A percentile compares a stretch with the other conserved stretches of the same genome.
Conservation (phyloP, 2,113 vertebrate species). For the Sula dactylatra region DNA sequence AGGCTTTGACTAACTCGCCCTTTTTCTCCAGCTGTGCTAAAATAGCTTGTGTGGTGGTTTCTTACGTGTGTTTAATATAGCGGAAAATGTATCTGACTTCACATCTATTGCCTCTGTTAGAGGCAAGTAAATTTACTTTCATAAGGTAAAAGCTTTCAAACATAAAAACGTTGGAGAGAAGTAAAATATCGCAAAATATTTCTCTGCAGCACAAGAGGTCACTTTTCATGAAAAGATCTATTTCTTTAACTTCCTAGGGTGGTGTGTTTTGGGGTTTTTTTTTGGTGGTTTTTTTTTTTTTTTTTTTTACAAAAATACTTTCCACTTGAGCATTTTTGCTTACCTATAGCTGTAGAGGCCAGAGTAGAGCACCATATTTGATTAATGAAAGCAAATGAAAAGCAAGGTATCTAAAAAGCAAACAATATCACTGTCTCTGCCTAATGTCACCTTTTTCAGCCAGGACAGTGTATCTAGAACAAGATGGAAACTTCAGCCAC, state of each 20-base stretch:
- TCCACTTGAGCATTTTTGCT: not conserved
- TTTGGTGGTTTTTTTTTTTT: no score
- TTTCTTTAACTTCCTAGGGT: not conserved
- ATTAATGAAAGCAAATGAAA: not conserved
- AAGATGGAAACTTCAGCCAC: not conserved
- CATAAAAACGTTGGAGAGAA: not conserved
- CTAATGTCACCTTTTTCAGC: not conserved
- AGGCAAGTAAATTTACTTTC: not conserved
- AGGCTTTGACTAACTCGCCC: not conserved
- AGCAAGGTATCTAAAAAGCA: not conserved
- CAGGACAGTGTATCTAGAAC: not conserved
- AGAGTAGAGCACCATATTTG: not conserved
- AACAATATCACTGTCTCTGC: not conserved
- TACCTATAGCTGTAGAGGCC: not conserved
- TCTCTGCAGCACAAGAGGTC: not conserved
- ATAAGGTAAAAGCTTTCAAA: not conserved
- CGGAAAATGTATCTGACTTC: not conserved
- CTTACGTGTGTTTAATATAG: not conserved
- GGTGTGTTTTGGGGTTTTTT: no score
- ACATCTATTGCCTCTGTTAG: not conserved
- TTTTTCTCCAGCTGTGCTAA: not conserved
- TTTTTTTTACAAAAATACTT: not conserved
- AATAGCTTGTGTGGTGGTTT: not conserved
- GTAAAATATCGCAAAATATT: not conserved
- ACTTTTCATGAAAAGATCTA: not conserved